Evolutionary conservation across 2,113 vertebrate genomes (phyloP).

Genomic region (Ranitomeya imitator): DNA sequence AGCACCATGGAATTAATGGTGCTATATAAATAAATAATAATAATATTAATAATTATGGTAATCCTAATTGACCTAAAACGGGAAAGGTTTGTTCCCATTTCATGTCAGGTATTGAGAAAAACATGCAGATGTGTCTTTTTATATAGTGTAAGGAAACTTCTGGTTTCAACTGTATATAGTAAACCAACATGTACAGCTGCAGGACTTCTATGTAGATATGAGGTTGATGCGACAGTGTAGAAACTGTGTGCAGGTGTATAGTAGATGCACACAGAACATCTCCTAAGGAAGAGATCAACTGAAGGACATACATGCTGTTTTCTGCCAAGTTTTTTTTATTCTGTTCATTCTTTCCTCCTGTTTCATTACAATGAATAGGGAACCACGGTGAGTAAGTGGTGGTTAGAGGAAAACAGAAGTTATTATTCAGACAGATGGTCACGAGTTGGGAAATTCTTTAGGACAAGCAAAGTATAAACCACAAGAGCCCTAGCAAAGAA

Average conservation of each 20-base stretch:
- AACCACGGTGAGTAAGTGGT: slow-evolving; percentile 46
- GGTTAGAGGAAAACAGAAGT: slow-evolving; percentile 49
- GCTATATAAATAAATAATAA: too few relatives aligned
- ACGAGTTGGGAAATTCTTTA: slow-evolving; percentile 41
- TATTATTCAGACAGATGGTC: slow-evolving; percentile 38
- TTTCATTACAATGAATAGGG: slow-evolving; percentile 25
- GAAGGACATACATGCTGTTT: neutral
- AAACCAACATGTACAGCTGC: too few relatives aligned
- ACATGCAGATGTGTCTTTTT: too few relatives aligned
- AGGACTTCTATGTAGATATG: too few relatives aligned
- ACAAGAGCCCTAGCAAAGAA: neutral
- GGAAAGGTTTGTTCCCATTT: too few relatives aligned
- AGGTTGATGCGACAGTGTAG: neutral
- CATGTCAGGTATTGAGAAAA: too few relatives aligned
- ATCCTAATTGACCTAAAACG: too few relatives aligned
- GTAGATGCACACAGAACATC: neutral
- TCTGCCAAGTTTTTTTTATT: neutral
- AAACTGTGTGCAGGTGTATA: neutral
- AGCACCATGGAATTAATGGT: too few relatives aligned
- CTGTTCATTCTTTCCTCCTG: neutral
- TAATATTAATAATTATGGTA: too few relatives aligned
- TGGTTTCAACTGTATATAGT: too few relatives aligned
- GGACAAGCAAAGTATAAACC: slow-evolving; percentile 26
- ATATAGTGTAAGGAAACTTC: too few relatives aligned
- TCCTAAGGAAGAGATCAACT: neutral